Evolutionary conservation across 2,113 vertebrate genomes (phyloP), one percentile per base, ranked within the genome.

Genomic region (Gila orcuttii): DNA sequence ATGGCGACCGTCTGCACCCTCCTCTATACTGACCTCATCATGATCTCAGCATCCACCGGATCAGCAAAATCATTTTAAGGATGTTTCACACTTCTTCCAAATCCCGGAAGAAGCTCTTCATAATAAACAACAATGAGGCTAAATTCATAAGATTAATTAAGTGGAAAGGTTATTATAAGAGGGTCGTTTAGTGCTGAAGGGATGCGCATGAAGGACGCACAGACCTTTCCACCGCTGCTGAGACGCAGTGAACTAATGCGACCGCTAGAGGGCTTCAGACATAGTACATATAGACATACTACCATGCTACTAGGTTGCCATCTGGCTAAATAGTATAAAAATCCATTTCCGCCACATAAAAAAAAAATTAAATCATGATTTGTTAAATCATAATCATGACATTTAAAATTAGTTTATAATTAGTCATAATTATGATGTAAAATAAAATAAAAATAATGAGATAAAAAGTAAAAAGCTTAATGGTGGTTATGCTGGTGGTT

Each of bases 11-110:
- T 74, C 59, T 25, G 71, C 84, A 50, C 83, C 82, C 90, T 76
- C 91, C 91, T 79, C 85, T 86, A 71, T 66, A 85, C 79, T 87
- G 85, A 90, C 89, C 10, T 90, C 84, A 89, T 42, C 80, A 13
- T 93, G 89, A 93, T 90, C 86, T 92, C 85, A 79, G 60, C 81
- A 79, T 57, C 10, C 77, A 86, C 87, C 83, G 79, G 36, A 33
- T 86, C 82, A 75, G 59, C 39, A 74, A 84, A 17, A 76, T 21
- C 66, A 39, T 36, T 82, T 57, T 69, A 33, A 23, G 28, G 50
- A 25, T 25, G 50, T 36, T 79, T 79, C 33, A 52, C 59, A 17
- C 50, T 36, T 25, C 60, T 31, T 81, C 66, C 76, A 28, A 23
- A 36, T 10, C 2, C 11, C 21, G 2, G 25, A 28, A 19, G 6